Base-by-base conservation (phyloP, 2,797 vertebrate species). In the Alfaro cultratus region DNA sequence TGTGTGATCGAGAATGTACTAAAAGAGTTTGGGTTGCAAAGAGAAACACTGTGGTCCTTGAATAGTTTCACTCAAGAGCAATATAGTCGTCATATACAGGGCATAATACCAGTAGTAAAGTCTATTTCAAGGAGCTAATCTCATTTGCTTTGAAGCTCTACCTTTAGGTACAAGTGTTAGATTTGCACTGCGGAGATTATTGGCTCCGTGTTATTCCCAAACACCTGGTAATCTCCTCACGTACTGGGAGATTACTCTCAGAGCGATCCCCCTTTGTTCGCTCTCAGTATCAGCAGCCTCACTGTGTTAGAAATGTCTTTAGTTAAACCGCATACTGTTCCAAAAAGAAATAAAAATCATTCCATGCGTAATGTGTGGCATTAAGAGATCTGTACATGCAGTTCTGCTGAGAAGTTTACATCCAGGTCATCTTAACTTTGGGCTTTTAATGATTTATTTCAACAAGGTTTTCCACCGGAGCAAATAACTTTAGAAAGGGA, bases 21-120 rank as follows among this genome's bases (percentile, higher is more conserved):
- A 88, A 76, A 86, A 90, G 88, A 91, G 88, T 79, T 86, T 85
- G 89, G 88, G 88, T 92, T 91, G 89, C 92, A 89, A 92, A 84
- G 90, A 91, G 88, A 94, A 94, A 94, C 94, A 95, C 95, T 95
- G 94, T 95, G 95, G 91, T 95, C 89, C 85, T 91, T 76, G 85
- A 93, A 91, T 88, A 91, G 89, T 90, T 90, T 93, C 83, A 92
- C 87, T 93, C 83, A 87, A 90, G 88, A 93, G 94, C 95, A 95
- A 95, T 95, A 95, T 92, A 85, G 88, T 92, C 64, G 78, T 92
- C 16, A 34, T 88, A 81, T 57, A 80, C 62, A 34, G 75, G 49
- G 85, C 70, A 84, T 79, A 79, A 83, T 88, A 87, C 83, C 46
- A 88, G 79, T 83, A 77, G 85, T 80, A 76, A 76, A 67, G 60